Evolutionary conservation across 2,113 vertebrate genomes (phyloP).

Genomic region (Spea multiplicata): DNA sequence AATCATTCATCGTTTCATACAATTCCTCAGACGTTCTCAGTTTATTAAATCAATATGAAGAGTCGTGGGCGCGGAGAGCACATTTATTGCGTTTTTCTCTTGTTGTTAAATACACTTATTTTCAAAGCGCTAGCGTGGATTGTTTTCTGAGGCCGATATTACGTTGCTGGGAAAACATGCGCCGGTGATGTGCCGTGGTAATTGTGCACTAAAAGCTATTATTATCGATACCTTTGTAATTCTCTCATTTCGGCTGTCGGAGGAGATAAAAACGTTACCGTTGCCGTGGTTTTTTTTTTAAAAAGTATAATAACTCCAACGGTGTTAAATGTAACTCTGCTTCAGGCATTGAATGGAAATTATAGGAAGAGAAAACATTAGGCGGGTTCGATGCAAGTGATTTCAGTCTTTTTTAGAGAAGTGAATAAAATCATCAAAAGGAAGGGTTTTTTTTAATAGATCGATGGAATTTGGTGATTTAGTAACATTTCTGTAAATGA

Average conservation of each 20-base stretch:
- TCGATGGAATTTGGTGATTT: too few species aligned
- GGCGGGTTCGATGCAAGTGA: too few species aligned
- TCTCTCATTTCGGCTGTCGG: background rate
- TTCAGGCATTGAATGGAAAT: background rate
- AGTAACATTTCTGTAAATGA: too few species aligned
- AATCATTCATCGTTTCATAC: background rate
- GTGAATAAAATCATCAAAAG: too few species aligned
- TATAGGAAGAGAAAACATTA: background rate
- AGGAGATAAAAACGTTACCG: background rate
- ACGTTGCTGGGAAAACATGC: background rate
- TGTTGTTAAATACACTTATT: background rate
- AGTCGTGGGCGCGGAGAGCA: slow-evolving; percentile 1
- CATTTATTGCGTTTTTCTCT: background rate
- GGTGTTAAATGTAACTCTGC: background rate
- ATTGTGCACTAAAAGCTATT: background rate
- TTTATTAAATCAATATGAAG: background rate
- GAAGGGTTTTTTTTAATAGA: too few species aligned
- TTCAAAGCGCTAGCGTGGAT: background rate
- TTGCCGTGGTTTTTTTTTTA: background rate
- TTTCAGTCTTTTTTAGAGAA: too few species aligned
- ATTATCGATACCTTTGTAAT: background rate
- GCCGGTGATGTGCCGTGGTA: background rate
- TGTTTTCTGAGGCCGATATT: background rate
- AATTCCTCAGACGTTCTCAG: background rate
- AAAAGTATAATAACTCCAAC: background rate